These are phyloP conservation scores for Microctonus hyperodae DNA, from an alignment of 2,888 invertebrate species.

Conservation along the genomic window DNA sequence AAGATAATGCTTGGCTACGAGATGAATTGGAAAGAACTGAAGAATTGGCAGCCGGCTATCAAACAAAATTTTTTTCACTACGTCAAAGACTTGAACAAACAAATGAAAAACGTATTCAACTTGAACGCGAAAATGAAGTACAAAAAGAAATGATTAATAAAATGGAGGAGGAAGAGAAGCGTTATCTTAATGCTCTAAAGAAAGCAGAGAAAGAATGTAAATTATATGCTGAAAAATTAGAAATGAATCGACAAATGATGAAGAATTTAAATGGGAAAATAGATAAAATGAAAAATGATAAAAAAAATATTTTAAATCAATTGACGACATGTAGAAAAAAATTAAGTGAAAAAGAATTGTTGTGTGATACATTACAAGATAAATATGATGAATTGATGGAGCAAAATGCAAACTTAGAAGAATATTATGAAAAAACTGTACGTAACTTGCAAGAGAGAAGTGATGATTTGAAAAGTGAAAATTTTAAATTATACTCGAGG, in stretches of 20 bases:
- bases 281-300: conserved; percentile 39
- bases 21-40: conserved; percentile 43
- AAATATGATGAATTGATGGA: conserved; percentile 37
- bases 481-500: conserved; percentile 35
- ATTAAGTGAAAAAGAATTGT: conserved; percentile 39
- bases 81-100: conserved; percentile 38
- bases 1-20: conserved; percentile 42
- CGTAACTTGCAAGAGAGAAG: conserved; percentile 41
- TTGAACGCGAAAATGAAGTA: conserved; percentile 46
- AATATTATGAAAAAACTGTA: conserved; percentile 40
- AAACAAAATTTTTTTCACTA: conserved; percentile 34
- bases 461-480: conserved; percentile 40
- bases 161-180: conserved; percentile 36
- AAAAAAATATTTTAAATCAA: conserved; percentile 33
- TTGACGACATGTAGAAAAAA: conserved; percentile 29
- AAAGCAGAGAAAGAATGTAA: conserved; percentile 41
- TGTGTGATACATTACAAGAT: conserved; percentile 39
- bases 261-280: conserved; percentile 35
- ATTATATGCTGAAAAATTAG: conserved; percentile 37
- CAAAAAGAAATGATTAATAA: conserved; percentile 39
- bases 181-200: conserved; percentile 36
- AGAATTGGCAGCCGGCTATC: conserved; percentile 37
- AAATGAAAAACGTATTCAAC: conserved; percentile 37
- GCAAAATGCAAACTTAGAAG: conserved; percentile 32
- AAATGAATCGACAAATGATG: conserved; percentile 41